These are phyloP conservation scores for Dryas iulia DNA, from an alignment of 1,140 invertebrate genomes.

Conservation along the genomic window DNA sequence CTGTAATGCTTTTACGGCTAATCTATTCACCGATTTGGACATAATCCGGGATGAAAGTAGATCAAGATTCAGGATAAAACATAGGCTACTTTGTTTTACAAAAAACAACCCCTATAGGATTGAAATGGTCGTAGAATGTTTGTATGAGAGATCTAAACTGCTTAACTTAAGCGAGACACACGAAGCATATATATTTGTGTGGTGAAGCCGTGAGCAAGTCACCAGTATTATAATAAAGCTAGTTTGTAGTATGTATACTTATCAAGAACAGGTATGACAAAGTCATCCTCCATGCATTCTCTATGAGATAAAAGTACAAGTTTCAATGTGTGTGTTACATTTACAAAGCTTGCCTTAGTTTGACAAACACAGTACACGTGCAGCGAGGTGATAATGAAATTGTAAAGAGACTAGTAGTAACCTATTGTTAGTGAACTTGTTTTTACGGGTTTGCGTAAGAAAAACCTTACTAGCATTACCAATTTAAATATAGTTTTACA, in stretches of 20 bases:
- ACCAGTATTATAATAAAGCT: neutral
- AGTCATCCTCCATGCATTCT: neutral
- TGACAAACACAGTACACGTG: conserved; percentile 29
- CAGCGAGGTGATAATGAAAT: conserved; percentile 27
- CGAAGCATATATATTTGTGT: no score
- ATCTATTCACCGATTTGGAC: no score
- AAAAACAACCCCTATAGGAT: no score
- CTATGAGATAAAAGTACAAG: neutral
- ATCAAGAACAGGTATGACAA: neutral
- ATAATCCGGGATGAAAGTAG: no score
- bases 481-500: neutral
- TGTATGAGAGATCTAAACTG: no score
- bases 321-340: neutral
- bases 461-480: neutral
- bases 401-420: conserved; percentile 22
- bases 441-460: neutral
- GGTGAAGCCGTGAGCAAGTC: no score
- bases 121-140: no score
- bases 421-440: conserved; percentile 21
- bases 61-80: no score
- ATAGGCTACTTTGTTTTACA: no score
- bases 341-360: neutral
- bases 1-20: no score
- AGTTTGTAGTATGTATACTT: neutral
- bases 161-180: no score